These are phyloP conservation scores for Phorcus lineatus DNA, from an alignment of 2,888 invertebrate genomes.

Conservation along the genomic window DNA sequence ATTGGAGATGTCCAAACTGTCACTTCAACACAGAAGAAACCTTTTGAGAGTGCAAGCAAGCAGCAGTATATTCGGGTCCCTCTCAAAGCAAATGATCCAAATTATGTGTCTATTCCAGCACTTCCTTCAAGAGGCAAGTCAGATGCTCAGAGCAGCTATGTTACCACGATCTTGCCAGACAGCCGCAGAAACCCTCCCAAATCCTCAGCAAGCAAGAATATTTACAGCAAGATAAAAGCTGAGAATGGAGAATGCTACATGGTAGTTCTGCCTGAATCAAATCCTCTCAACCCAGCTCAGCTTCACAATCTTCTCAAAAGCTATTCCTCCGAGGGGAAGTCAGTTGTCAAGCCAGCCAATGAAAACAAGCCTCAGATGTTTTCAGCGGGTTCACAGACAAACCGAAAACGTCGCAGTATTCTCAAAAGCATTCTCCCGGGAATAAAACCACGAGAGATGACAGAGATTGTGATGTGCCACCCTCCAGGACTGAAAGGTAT, in stretches of 20 bases:
- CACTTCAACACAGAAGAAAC: not conserved
- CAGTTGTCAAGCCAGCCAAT: not conserved
- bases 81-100: not conserved
- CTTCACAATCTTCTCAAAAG: not conserved
- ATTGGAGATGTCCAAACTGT: not conserved
- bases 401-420: not conserved
- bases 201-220: not conserved
- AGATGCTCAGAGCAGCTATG: not conserved
- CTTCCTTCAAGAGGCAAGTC: no score
- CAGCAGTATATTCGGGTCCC: not conserved
- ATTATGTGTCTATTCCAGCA: no score
- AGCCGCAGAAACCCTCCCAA: not conserved
- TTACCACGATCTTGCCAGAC: not conserved
- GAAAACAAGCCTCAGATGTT: conserved; percentile 6
- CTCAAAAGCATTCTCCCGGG: no score
- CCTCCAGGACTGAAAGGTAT: no score
- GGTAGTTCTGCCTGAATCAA: not conserved
- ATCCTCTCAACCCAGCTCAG: not conserved
- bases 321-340: not conserved
- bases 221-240: conserved; percentile 3
- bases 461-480: no score
- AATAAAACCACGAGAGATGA: no score
- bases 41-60: not conserved
- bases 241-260: conserved; percentile 19
- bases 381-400: conserved; percentile 11